Evolutionary conservation across 2,113 vertebrate species (phyloP).

Genomic region (Agapornis roseicollis): DNA sequence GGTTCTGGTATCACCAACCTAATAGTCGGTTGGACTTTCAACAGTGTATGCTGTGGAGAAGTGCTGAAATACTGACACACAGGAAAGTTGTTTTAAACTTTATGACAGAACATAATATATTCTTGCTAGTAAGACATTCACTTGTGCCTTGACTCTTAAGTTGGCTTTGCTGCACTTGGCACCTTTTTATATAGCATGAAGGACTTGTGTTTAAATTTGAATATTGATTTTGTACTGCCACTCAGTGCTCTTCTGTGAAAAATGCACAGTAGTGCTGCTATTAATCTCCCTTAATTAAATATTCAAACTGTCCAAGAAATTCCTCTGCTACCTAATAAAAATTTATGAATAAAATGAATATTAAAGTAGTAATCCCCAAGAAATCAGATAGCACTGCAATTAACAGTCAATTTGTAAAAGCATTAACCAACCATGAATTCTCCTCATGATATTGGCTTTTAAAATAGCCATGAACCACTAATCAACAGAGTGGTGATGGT

Average conservation of each 20-base stretch:
- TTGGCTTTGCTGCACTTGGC: conserved; percentile 12
- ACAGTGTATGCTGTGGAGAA: not conserved
- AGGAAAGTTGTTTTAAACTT: conserved; percentile 16
- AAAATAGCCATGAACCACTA: conserved; percentile 45
- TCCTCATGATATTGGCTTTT: conserved; percentile 38
- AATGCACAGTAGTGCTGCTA: conserved; percentile 20
- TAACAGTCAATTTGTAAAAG: conserved; percentile 62
- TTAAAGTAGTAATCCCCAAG: conserved; percentile 60
- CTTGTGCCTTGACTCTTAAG: not conserved
- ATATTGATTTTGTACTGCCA: conserved; percentile 55
- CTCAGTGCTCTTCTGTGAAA: conserved; percentile 29
- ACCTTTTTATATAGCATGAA: conserved; percentile 39
- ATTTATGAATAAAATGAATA: conserved; percentile 70
- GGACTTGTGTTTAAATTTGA: conserved; percentile 34
- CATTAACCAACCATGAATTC: conserved; percentile 50
- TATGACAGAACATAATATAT: not conserved
- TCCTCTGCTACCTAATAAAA: conserved; percentile 62
- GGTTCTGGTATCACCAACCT: conserved; percentile 13
- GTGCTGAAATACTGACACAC: not conserved
- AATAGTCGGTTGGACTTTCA: conserved; percentile 32
- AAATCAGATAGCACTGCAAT: conserved; percentile 62
- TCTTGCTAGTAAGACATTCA: conserved; percentile 2
- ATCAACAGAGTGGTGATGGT: not conserved
- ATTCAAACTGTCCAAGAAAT: conserved; percentile 60
- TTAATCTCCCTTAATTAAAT: conserved; percentile 74